Base-by-base conservation (phyloP, 1,140 invertebrate species). In the Drosophila punjabiensis region DNA sequence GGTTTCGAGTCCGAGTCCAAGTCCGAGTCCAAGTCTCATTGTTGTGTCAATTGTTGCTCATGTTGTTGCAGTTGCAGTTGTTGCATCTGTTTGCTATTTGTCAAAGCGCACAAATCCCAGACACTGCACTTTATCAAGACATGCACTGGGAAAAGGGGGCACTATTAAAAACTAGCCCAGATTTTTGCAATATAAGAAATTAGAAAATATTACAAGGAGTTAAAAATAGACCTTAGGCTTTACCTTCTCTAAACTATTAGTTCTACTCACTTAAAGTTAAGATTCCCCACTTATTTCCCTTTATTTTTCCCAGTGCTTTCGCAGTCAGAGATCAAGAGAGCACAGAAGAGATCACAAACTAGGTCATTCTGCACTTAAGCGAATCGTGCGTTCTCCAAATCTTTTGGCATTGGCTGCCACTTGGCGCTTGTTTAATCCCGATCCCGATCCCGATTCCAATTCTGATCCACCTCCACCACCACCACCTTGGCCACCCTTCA, bases 41-140 rank as follows among this genome's bases (percentile, higher is more conserved):
- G 86, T 90, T 90, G 87, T 90, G 86, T 90, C 86, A 90, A 90
- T 90, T 90, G 85, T 90, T 82, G 81, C 75, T 59, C 79, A 67
- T 89, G 84, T 64, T 80, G 73, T 59, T 73, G 68, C 68, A 66
- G 53, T 35, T 55, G 53, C 53, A 58, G 67, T 61, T 73, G 77
- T 74, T 79, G 76, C 76, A 66, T 68, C 53, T 63, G 28, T 32
- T 50, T 76, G 76, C 76, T 85, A 85, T 86, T 81, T 86, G 78
- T 82, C 84, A 82, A 82, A 77, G 82, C 76, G 75, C 77, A 81
- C 76, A 90, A 91, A 90, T 90, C 86, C 80, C 78, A 77, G 79
- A 80, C 82, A 86, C 70, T 62, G 85, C 79, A 86, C 76, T 86
- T 85, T 89, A 89, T 90, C 86, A 89, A 90, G 55, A 71, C 14